Evolutionary conservation across 2,888 invertebrate genomes (phyloP).

Genomic region (Epirrhoe tristata): DNA sequence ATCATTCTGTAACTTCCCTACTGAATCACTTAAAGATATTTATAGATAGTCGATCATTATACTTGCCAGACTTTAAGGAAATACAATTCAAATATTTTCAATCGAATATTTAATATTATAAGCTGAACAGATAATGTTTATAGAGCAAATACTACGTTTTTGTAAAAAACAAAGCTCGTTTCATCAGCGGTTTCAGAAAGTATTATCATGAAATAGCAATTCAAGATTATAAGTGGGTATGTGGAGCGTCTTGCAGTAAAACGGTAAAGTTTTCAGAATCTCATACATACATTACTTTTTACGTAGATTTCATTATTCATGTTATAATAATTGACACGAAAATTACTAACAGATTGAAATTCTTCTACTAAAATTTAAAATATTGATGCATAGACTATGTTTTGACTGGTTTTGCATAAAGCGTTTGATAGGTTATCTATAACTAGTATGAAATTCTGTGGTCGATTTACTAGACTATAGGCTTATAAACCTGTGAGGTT

Average conservation of each 20-base stretch:
- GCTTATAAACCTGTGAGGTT: slow-evolving; percentile 30
- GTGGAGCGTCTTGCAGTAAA: slow-evolving; percentile 20
- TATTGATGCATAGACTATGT: background rate
- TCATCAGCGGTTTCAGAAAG: slow-evolving; percentile 9
- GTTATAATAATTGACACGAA: slow-evolving; percentile 14
- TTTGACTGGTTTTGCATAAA: background rate
- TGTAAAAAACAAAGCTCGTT: background rate
- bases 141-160: background rate
- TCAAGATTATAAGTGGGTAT: slow-evolving; percentile 9
- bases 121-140: background rate
- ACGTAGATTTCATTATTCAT: slow-evolving; percentile 19
- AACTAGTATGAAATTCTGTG: background rate
- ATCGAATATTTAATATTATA: background rate
- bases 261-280: slow-evolving; percentile 18
- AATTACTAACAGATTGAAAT: slow-evolving; percentile 25
- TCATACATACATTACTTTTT: slow-evolving; percentile 19
- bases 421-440: slow-evolving; percentile 27
- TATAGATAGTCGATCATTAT: background rate
- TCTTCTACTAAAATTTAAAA: slow-evolving; percentile 7
- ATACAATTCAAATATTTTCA: background rate
- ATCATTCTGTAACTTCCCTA: background rate
- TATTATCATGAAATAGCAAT: slow-evolving; percentile 15
- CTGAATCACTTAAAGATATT: background rate
- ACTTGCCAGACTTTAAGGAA: background rate
- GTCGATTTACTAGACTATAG: slow-evolving; percentile 25